phyloP scores from a whole-genome alignment of 2,797 vertebrate genomes.

The Buphagus erythrorhynchus region DNA sequence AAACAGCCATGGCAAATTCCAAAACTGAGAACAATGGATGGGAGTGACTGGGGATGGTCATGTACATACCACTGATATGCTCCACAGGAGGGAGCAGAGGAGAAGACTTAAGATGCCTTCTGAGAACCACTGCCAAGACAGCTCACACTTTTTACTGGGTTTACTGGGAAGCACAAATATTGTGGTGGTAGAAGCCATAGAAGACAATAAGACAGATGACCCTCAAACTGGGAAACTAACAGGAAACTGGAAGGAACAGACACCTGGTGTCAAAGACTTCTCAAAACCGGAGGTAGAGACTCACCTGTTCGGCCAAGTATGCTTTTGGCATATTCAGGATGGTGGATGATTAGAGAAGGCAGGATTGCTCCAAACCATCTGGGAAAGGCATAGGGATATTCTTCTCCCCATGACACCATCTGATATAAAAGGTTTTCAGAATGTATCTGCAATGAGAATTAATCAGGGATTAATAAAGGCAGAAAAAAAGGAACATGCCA shows the following conservation, averaged over 20 bases:
- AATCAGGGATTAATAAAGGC: background rate
- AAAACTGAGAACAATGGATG: background rate
- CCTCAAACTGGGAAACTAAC: background rate
- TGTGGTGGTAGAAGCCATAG: background rate
- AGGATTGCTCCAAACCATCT: slow-evolving; percentile 83
- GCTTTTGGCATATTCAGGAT: slow-evolving; percentile 88
- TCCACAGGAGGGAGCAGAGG: background rate
- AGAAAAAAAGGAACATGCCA: background rate
- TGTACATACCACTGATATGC: background rate
- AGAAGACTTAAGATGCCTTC: background rate
- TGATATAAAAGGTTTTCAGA: slow-evolving; percentile 63
- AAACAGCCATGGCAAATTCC: background rate
- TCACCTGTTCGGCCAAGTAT: slow-evolving; percentile 83
- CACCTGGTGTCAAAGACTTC: fast-evolving
- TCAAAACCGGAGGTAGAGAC: background rate
- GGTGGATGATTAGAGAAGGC: slow-evolving; percentile 77
- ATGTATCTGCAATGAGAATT: slow-evolving; percentile 39
- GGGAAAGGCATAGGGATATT: slow-evolving; percentile 83
- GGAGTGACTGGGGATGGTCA: background rate
- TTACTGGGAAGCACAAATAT: background rate
- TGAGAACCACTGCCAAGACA: background rate
- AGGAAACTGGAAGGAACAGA: background rate
- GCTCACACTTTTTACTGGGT: background rate
- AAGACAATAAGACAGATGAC: background rate
- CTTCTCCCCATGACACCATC: slow-evolving; percentile 50